Percentiles rank a stretch among this genome's conserved stretches.
These are phyloP conservation scores for Drosophila falleni DNA, from an alignment of 2,888 invertebrate species.

Conservation along the genomic window DNA sequence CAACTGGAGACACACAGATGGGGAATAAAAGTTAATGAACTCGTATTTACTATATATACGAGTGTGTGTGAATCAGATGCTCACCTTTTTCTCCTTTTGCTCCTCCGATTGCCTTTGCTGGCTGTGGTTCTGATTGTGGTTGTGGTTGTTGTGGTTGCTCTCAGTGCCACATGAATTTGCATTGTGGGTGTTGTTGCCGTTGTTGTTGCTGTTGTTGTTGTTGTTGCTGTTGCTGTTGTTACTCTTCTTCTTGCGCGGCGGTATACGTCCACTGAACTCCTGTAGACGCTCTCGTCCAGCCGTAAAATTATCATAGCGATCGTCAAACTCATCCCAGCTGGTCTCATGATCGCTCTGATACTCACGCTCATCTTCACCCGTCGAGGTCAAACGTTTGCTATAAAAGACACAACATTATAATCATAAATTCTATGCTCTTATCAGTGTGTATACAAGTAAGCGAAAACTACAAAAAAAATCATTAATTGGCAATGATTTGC, in stretches of 20 bases:
- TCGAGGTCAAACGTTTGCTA: conserved; percentile 85
- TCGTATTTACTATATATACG: conserved; percentile 20
- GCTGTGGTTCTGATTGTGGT: conserved; percentile 19
- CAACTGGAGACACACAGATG: neutral
- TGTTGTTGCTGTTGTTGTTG: conserved; percentile 20
- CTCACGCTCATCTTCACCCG: conserved; percentile 85
- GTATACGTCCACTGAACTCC: conserved; percentile 85
- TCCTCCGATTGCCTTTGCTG: conserved; percentile 20
- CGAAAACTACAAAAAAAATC: neutral
- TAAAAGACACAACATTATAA: conserved; percentile 16
- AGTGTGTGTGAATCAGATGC: conserved; percentile 14
- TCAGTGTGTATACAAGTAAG: neutral
- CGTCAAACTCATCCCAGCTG: conserved; percentile 85
- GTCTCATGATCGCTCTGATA: conserved; percentile 85
- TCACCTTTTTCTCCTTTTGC: conserved; percentile 58
- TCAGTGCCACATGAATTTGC: conserved; percentile 11
- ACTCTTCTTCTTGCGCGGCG: conserved; percentile 85
- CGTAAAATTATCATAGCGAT: conserved; percentile 85
- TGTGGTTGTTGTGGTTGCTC: conserved; percentile 7
- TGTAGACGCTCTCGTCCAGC: conserved; percentile 85
- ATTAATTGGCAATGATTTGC: conserved; percentile 14
- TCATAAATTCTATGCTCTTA: conserved; percentile 6
- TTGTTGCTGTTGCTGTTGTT: conserved; percentile 34
- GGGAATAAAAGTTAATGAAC: conserved; percentile 65
- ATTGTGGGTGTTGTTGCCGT: conserved; percentile 18